Base-by-base conservation (phyloP, 2,113 vertebrate genomes). In the Ceratotherium simum region DNA sequence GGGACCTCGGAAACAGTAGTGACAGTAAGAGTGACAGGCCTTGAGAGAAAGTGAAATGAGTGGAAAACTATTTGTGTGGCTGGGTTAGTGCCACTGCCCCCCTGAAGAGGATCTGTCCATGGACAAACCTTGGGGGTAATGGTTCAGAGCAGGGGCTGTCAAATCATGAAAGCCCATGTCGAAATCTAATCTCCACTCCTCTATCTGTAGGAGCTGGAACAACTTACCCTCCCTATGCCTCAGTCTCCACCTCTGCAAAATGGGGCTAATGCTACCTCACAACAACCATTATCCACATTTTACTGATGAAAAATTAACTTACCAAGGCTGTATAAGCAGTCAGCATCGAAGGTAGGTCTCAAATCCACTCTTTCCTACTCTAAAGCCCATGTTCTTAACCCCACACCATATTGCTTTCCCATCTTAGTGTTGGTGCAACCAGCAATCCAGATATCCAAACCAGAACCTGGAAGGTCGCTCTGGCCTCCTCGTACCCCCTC, bases 141-240 rank as follows among this genome's bases (percentile, higher is more conserved):
- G 20, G 20, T 21, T 84, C 36, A 78, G 51, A 62, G 7, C 25
- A 42, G 11, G 27, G 60, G 2, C 42, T 75, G 23, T 0, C 14
- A 17, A 76, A 25, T 6, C 42, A 14, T 11, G 1, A n/a, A 39
- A 29, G 18, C 14, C 60, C 5, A 31, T 17, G 14, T 23, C 10
- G 7, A 51, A 36, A 9, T 29, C n/a, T 78, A 39, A 31, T 21
- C 64, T 56, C 31, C 25, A 39, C 17, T 46, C 14, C 6, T 48
- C 29, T 29, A 12, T n/a, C 17, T 11, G 7, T 2, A 18, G 3
- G 39, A 87, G 39, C 36, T 10, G 0, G 5, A 6, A 11, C 25
- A 33, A 65, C 5, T 39, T 20, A 29, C 18, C 27, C 23, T 93
- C 54, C 27, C 25, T 31, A 20, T 29, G 46, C 54, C 36, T 89